phyloP scores from a whole-genome alignment of 1,140 invertebrate species.

The Cecropterus lyciades region DNA sequence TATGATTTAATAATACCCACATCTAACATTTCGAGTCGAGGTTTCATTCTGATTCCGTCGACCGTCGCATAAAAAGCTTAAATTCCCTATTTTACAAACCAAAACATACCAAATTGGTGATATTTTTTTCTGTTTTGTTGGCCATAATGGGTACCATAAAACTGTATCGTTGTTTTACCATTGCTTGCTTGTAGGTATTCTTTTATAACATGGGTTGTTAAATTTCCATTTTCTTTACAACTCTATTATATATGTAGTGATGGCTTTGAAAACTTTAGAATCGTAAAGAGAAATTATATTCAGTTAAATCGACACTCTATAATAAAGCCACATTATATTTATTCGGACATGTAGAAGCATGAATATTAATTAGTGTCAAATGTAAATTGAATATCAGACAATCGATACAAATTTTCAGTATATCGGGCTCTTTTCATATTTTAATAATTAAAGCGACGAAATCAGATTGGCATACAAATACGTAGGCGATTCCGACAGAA shows the following conservation, averaged over 20 bases:
- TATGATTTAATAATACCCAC: constrained; percentile 42
- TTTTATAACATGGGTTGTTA: constrained; percentile 17
- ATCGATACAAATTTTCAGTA: constrained; percentile 28
- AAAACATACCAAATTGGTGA: constrained; percentile 30
- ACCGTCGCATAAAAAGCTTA: constrained; percentile 44
- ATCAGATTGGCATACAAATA: constrained; percentile 35
- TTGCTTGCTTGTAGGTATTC: constrained; percentile 2
- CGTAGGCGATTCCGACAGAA: constrained; percentile 23
- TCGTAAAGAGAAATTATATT: constrained; percentile 8
- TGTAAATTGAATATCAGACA: constrained; percentile 15
- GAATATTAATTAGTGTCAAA: constrained; percentile 16
- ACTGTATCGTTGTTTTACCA: not conserved
- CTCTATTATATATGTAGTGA: not conserved
- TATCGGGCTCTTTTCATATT: constrained; percentile 32
- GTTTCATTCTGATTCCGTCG: constrained; percentile 41
- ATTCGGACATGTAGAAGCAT: not conserved
- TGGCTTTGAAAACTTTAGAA: not conserved
- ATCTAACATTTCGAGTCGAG: constrained; percentile 42
- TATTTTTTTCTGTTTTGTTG: constrained; percentile 19
- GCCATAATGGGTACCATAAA: constrained; percentile 12
- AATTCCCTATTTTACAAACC: constrained; percentile 37
- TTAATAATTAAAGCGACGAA: constrained; percentile 36
- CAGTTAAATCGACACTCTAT: not conserved
- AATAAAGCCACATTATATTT: constrained; percentile 1
- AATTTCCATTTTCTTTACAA: constrained; percentile 12